Percentiles rank a stretch among this genome's conserved stretches.
These are phyloP conservation scores for Drosophila kanekoi DNA, from an alignment of 2,888 invertebrate genomes.

Conservation along the genomic window DNA sequence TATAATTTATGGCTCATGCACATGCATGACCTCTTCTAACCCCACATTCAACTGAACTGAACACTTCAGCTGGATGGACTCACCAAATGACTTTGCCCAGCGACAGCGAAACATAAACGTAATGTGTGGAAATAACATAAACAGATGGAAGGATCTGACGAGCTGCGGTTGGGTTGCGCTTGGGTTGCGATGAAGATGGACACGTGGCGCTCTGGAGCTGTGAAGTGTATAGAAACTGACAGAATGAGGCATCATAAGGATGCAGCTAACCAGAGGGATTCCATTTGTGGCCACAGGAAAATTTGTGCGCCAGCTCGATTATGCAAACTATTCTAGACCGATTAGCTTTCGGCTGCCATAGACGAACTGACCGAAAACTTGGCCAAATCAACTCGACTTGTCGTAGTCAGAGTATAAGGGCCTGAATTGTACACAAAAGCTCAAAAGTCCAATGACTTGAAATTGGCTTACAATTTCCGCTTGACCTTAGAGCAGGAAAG, in stretches of 20 bases:
- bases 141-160: constrained; percentile 25
- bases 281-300: constrained; percentile 5
- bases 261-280: constrained; percentile 23
- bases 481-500: constrained; percentile 36
- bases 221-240: constrained; percentile 12
- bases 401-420: background rate
- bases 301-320: constrained; percentile 24
- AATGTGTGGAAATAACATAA: constrained; percentile 60
- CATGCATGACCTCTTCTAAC: constrained; percentile 49
- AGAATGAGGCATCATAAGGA: constrained; percentile 28
- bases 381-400: no score
- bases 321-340: constrained; percentile 17
- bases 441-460: constrained; percentile 17
- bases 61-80: constrained; percentile 24
- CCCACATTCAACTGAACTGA: constrained; percentile 10
- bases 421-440: constrained; percentile 7
- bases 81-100: constrained; percentile 42
- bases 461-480: constrained; percentile 52
- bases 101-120: constrained; percentile 57
- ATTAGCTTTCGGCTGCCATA: background rate
- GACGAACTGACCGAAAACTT: background rate
- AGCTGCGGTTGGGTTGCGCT: background rate
- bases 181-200: constrained; percentile 8
- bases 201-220: constrained; percentile 12
- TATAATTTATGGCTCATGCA: constrained; percentile 71